Evolutionary conservation across 2,888 invertebrate species (phyloP).

Genomic region (Meandrusa payeni): DNA sequence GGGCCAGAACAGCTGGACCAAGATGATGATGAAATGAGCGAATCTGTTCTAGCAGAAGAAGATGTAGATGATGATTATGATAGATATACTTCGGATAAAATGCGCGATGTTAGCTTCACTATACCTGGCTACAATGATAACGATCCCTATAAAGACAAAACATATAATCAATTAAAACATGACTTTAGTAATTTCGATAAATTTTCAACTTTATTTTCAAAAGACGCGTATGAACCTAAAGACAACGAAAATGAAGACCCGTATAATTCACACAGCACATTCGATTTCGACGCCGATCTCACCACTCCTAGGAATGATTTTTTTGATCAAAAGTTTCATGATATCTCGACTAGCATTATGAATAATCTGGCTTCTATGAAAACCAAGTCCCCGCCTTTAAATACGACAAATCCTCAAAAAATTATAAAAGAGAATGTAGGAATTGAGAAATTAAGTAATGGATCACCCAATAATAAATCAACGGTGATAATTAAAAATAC

Average conservation of each 20-base stretch:
- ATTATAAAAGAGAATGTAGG: conserved; percentile 56
- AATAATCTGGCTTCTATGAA: conserved; percentile 68
- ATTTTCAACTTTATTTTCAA: conserved; percentile 60
- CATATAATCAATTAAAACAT: conserved; percentile 39
- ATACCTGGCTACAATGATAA: conserved; percentile 61
- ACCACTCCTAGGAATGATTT: conserved; percentile 78
- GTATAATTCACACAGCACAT: conserved; percentile 60
- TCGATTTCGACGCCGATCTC: conserved; percentile 61
- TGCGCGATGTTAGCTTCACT: conserved; percentile 73
- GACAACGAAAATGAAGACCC: conserved; percentile 46
- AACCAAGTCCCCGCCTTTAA: conserved; percentile 47
- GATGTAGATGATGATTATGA: conserved; percentile 56
- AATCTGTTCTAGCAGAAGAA: conserved; percentile 47
- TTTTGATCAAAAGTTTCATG: conserved; percentile 76
- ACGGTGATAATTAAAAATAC: conserved; percentile 78
- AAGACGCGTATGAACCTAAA: conserved; percentile 46
- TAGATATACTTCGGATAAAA: conserved; percentile 75
- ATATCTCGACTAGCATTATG: conserved; percentile 76
- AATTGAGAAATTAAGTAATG: conserved; percentile 66
- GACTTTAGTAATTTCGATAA: conserved; percentile 51
- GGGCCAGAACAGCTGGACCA: too few relatives aligned
- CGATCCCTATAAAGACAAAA: conserved; percentile 49
- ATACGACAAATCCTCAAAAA: conserved; percentile 51
- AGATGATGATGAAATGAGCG: conserved; percentile 30
- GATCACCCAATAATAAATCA: conserved; percentile 70